Evolutionary conservation across 2,888 invertebrate genomes (phyloP).

Genomic region (Dysmachus trigonus): DNA sequence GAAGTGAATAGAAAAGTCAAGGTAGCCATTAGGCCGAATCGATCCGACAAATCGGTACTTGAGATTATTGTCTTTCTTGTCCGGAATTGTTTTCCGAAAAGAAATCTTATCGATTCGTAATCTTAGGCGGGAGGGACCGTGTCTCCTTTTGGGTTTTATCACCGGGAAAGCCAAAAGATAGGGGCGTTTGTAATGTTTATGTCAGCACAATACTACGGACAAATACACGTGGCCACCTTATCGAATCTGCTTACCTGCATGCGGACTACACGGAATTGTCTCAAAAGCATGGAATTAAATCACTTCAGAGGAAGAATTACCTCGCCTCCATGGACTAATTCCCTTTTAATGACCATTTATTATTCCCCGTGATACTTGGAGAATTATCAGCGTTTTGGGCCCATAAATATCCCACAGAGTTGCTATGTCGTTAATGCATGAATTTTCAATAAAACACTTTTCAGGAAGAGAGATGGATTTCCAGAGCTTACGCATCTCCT

Average conservation of each 20-base stretch:
- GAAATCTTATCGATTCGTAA: not conserved
- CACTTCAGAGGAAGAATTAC: not conserved
- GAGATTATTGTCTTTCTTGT: not conserved
- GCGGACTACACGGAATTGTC: not conserved
- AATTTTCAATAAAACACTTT: not conserved
- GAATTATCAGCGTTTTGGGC: not conserved
- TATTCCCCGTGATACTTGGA: not conserved
- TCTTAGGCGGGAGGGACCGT: not conserved
- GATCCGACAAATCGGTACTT: conserved; percentile 11
- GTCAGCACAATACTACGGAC: not conserved
- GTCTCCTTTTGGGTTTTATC: not conserved
- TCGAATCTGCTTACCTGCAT: not conserved
- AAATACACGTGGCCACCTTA: not conserved
- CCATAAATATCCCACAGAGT: not conserved
- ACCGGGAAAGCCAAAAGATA: not conserved
- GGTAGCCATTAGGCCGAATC: not conserved
- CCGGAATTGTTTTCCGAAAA: not conserved
- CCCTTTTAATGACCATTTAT: conserved; percentile 11
- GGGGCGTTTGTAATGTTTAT: not conserved
- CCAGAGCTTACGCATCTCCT: not conserved
- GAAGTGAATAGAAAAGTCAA: not conserved
- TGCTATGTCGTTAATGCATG: not conserved
- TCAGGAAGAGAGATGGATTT: not conserved
- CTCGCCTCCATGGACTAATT: not conserved
- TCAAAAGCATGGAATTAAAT: not conserved